Evolutionary conservation across 2,113 vertebrate genomes (phyloP).

Genomic region (Potamarius usumacintae): DNA sequence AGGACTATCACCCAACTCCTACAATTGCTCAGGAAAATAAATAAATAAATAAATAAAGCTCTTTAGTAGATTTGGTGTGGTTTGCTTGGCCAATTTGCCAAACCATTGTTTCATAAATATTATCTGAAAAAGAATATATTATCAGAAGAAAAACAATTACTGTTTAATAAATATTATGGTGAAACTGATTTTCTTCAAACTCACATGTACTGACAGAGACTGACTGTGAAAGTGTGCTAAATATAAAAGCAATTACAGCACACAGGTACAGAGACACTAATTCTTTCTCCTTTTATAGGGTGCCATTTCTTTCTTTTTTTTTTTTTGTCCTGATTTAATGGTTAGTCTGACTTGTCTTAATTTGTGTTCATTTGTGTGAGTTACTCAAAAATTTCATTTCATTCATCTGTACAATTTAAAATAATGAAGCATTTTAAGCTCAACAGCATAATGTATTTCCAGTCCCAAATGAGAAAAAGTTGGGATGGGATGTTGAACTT

Average conservation of each 20-base stretch:
- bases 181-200: neutral
- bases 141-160: neutral
- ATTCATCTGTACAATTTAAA: neutral
- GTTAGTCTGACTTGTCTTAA: neutral
- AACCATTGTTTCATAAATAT: neutral
- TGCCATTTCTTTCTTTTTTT: neutral
- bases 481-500: too few relatives aligned
- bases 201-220: neutral
- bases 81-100: constrained; percentile 26
- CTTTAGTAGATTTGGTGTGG: constrained; percentile 8
- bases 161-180: neutral
- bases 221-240: neutral
- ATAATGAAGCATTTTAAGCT: neutral
- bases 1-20: constrained; percentile 20
- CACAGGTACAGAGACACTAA: neutral
- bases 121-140: neutral
- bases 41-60: constrained; percentile 14
- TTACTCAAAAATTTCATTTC: neutral
- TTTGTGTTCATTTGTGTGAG: neutral
- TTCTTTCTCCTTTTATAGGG: neutral
- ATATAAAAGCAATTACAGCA: neutral
- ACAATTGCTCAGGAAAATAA: neutral
- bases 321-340: neutral
- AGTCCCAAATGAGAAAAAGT: too few relatives aligned
- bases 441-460: neutral